Conservation (phyloP, 2,797 vertebrate species). For the Aphelocoma californica region DNA sequence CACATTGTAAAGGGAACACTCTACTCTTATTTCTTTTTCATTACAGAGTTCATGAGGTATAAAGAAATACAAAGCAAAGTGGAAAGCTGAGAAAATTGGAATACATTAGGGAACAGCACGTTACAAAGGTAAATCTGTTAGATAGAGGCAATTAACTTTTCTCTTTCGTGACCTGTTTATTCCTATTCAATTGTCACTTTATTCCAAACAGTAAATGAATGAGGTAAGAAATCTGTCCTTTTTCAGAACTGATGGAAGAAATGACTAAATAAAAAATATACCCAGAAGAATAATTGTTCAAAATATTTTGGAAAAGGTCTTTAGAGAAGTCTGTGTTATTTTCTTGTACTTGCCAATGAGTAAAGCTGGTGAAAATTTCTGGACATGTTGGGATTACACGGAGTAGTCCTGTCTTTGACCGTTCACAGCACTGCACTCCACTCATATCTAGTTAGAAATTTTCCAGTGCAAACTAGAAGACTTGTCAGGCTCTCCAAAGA, state of each 20-base stretch:
- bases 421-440: not conserved
- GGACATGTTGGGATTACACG: not conserved
- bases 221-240: not conserved
- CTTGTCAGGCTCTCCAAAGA: not conserved
- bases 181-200: not conserved
- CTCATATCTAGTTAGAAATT: not conserved
- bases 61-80: not conserved
- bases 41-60: not conserved
- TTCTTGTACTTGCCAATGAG: not conserved
- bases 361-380: not conserved
- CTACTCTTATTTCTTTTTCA: not conserved
- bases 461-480: not conserved
- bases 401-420: not conserved
- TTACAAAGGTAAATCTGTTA: not conserved
- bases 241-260: not conserved
- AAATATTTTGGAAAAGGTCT: not conserved
- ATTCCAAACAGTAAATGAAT: not conserved
- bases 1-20: not conserved
- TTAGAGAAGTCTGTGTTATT: not conserved
- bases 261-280: not conserved
- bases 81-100: not conserved
- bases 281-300: not conserved
- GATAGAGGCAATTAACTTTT: not conserved
- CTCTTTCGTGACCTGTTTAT: not conserved
- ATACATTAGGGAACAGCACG: not conserved